Percentiles rank a stretch among this genome's conserved stretches.
phyloP scores from a whole-genome alignment of 2,888 invertebrate genomes.

The Tipula helvola region DNA sequence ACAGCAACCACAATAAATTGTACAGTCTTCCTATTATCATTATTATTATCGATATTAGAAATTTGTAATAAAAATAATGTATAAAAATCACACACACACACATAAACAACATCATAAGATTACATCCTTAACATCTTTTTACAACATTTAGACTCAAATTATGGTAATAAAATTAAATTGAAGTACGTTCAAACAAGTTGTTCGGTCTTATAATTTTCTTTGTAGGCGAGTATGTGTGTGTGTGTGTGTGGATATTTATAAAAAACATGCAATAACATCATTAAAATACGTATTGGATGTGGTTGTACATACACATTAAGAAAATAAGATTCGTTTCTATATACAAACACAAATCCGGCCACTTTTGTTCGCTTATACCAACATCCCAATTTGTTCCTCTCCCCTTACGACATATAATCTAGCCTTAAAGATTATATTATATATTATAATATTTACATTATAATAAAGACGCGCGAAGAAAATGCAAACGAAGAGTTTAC shows the following conservation, averaged over 20 bases:
- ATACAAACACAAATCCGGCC: too few relatives aligned
- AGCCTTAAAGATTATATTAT: neutral
- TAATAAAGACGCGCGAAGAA: neutral
- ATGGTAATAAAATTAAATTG: neutral
- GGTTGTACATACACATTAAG: too few relatives aligned
- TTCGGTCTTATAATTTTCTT: neutral
- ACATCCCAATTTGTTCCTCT: too few relatives aligned
- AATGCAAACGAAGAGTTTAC: neutral
- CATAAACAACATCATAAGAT: neutral
- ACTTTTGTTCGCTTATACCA: too few relatives aligned
- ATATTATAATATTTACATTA: neutral
- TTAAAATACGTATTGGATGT: neutral
- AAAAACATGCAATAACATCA: neutral
- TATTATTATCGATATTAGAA: neutral
- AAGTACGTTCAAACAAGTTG: neutral
- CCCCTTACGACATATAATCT: too few relatives aligned
- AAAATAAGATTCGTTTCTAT: too few relatives aligned
- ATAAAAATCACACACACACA: neutral
- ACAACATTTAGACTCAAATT: neutral
- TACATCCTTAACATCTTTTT: neutral
- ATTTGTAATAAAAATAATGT: neutral
- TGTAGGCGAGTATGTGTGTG: neutral
- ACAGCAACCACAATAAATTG: too few relatives aligned
- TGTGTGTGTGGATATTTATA: neutral
- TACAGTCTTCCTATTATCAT: neutral